phyloP scores from a whole-genome alignment of 2,888 invertebrate genomes.

The Pyrgus malvae region DNA sequence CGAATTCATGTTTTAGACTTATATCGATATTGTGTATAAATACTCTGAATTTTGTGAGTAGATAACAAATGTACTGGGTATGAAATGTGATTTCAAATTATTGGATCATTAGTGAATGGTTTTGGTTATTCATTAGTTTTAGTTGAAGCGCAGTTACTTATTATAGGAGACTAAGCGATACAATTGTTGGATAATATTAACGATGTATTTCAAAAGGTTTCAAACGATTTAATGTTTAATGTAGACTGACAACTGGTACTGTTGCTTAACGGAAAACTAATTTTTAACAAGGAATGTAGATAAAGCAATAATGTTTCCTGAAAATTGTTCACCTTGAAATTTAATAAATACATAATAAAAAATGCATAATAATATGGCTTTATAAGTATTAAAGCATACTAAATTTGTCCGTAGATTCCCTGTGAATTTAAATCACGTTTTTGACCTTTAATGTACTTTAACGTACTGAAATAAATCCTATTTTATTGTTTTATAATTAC shows the following conservation, averaged over 20 bases:
- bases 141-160: slow-evolving; percentile 39
- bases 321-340: slow-evolving; percentile 30
- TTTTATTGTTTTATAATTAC: slow-evolving; percentile 20
- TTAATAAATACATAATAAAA: slow-evolving; percentile 34
- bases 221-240: slow-evolving; percentile 1
- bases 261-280: slow-evolving; percentile 48
- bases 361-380: slow-evolving; percentile 40
- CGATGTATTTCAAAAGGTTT: background rate
- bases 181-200: background rate
- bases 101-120: slow-evolving; percentile 39
- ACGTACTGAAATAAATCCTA: slow-evolving; percentile 34
- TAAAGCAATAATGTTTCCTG: slow-evolving; percentile 34
- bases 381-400: slow-evolving; percentile 36
- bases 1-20: slow-evolving; percentile 71
- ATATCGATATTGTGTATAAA: slow-evolving; percentile 68
- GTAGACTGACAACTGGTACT: slow-evolving; percentile 32
- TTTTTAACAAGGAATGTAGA: slow-evolving; percentile 37
- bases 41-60: slow-evolving; percentile 73
- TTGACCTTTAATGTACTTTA: slow-evolving; percentile 33
- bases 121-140: slow-evolving; percentile 48
- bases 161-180: slow-evolving; percentile 10
- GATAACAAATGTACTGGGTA: slow-evolving; percentile 65
- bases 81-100: slow-evolving; percentile 60
- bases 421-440: slow-evolving; percentile 37
- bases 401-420: slow-evolving; percentile 36